Evolutionary conservation across 2,797 vertebrate genomes (phyloP).

Genomic region (Clamator glandarius): DNA sequence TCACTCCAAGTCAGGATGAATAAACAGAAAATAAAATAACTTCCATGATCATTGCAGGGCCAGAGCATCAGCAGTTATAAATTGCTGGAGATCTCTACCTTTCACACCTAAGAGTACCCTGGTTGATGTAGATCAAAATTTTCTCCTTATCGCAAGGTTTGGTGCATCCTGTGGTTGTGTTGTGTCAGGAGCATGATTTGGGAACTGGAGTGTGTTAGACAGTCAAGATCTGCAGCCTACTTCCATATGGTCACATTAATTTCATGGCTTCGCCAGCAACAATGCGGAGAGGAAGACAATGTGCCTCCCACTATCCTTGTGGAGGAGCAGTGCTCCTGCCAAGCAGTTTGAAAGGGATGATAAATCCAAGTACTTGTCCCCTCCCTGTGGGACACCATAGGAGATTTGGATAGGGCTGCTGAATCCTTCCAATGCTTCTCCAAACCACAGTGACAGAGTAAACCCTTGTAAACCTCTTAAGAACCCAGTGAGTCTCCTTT

Average conservation of each 20-base stretch:
- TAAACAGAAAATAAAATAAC: slow-evolving; percentile 60
- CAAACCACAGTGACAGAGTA: not conserved
- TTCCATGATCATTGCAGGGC: not conserved
- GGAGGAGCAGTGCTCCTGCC: not conserved
- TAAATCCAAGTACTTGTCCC: not conserved
- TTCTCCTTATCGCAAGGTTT: not conserved
- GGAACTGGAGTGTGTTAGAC: slow-evolving; percentile 42
- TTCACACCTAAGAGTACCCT: slow-evolving; percentile 30
- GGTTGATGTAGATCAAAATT: not conserved
- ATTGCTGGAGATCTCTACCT: slow-evolving; percentile 12
- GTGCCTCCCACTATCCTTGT: slow-evolving; percentile 41
- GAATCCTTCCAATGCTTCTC: not conserved
- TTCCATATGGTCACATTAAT: slow-evolving; percentile 56
- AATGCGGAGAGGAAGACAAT: not conserved
- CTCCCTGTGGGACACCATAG: not conserved
- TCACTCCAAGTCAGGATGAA: slow-evolving; percentile 43
- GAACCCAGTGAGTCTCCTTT: not conserved
- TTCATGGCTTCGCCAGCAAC: not conserved
- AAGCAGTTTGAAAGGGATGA: slow-evolving; percentile 4
- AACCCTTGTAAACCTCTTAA: not conserved
- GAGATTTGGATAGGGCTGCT: not conserved
- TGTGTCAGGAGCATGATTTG: slow-evolving; percentile 35
- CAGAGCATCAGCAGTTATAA: slow-evolving; percentile 26
- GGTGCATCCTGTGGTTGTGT: not conserved
- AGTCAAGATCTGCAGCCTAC: slow-evolving; percentile 61